Percentiles rank a stretch among this genome's conserved stretches.
phyloP scores from a whole-genome alignment of 2,113 vertebrate genomes.

The Butastur rufipennis region DNA sequence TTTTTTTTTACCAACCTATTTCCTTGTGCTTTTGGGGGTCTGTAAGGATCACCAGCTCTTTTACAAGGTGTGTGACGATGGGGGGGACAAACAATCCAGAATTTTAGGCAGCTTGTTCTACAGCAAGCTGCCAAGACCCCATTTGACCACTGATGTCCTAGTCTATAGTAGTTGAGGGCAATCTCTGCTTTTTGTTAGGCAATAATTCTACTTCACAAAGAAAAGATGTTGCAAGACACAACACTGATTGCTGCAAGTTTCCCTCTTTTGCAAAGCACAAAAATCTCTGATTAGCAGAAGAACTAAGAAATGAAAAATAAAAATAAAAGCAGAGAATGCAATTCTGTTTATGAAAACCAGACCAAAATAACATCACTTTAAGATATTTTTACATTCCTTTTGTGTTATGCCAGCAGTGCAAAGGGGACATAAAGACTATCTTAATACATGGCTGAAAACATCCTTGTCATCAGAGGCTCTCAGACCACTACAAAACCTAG shows the following conservation, averaged over 20 bases:
- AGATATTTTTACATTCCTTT: constrained; percentile 23
- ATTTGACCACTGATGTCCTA: neutral
- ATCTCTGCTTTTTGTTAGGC: constrained; percentile 30
- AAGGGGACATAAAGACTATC: neutral
- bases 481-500: neutral
- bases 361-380: constrained; percentile 18
- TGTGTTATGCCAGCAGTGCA: neutral
- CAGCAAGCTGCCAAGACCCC: neutral
- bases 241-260: constrained; percentile 20
- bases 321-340: constrained; percentile 21
- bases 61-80: neutral
- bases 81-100: neutral
- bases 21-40: neutral
- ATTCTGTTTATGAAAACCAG: constrained; percentile 16
- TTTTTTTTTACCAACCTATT: neutral
- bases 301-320: constrained; percentile 17
- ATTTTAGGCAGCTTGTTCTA: neutral
- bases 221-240: constrained; percentile 15
- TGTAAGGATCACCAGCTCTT: neutral
- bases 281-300: constrained; percentile 49
- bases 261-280: constrained; percentile 26
- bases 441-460: neutral
- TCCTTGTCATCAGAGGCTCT: neutral
- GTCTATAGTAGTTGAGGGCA: neutral
- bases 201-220: constrained; percentile 3